Evolutionary conservation across 2,113 vertebrate species (phyloP).

Genomic region (Leucopsar rothschildi): DNA sequence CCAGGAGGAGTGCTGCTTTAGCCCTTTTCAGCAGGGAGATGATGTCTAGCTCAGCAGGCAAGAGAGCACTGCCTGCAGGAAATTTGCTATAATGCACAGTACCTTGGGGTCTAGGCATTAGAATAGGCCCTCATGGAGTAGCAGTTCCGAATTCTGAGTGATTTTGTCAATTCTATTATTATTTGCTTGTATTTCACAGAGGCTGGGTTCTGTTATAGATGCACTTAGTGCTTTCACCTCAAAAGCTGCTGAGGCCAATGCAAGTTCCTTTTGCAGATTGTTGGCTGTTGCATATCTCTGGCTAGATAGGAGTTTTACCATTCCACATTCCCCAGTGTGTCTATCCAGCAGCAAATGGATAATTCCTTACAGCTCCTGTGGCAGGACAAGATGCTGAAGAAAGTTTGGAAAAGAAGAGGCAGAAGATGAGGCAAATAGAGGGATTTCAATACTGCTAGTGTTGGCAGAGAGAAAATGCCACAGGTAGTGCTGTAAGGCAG

Average conservation of each 20-base stretch:
- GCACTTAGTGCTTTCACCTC: background rate
- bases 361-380: background rate
- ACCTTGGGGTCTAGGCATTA: background rate
- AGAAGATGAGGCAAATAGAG: background rate
- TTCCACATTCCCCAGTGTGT: fast-evolving
- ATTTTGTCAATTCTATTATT: background rate
- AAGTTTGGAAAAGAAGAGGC: background rate
- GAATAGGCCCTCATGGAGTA: background rate
- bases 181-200: background rate
- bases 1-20: background rate
- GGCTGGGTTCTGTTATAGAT: background rate
- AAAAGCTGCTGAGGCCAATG: background rate
- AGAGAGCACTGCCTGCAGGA: background rate
- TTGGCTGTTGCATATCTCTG: background rate
- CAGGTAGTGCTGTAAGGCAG: background rate
- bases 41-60: background rate
- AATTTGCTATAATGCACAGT: background rate
- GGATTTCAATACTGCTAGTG: background rate
- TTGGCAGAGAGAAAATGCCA: background rate
- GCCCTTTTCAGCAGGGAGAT: background rate
- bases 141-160: background rate
- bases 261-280: fast-evolving
- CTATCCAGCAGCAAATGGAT: background rate
- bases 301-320: background rate
- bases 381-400: background rate